Evolutionary conservation across 2,797 vertebrate species (phyloP), one percentile per base, ranked within the genome.

Genomic region (Rallus crepitans): DNA sequence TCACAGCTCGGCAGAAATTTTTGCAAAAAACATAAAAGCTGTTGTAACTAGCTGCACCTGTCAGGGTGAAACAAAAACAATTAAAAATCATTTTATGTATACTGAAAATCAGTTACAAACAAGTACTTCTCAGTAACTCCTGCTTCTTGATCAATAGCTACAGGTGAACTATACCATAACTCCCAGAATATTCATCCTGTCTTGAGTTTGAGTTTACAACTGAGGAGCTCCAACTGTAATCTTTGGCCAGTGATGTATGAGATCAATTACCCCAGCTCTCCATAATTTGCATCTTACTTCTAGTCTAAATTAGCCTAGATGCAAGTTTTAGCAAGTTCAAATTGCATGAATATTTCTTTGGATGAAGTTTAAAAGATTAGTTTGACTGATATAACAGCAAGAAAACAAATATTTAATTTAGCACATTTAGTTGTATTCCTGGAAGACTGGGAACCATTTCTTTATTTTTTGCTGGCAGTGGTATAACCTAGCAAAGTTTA

Each of bases 21-120:
- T 99, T 99, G 98, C 99, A 99, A 82, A 97, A 99, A 78, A 99
- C 98, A 20, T 98, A 99, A 96, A 99, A 99, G 52, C 98, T 98
- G 97, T 97, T 99, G 97, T 98, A 97, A 66, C 73, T 65, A 50
- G 80, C 79, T 80, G 92, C 86, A 79, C 97, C 99, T 99, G 98
- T 89, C 61, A 87, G 37, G 42, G 24, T 25, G 73, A 53, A 60
- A 86, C 50, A 48, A 53, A 84, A 45, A 47, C 24, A 77, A 33
- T 19, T 80, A 84, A 81, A 45, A 76, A 88, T 8, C 2, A 39
- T 37, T 42, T 75, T 15, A 48, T 90, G n/a, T 77, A 17, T 31
- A 35, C 7, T 20, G 47, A 81, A 87, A 76, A 89, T 73, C 55
- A 88, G 42, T 75, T 15, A 31, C 21, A 92, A 71, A 63, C 7